Percentiles rank a stretch among this genome's conserved stretches.
Evolutionary conservation across 2,888 invertebrate species (phyloP).

Genomic region (Hermaeophaga mercurialis): DNA sequence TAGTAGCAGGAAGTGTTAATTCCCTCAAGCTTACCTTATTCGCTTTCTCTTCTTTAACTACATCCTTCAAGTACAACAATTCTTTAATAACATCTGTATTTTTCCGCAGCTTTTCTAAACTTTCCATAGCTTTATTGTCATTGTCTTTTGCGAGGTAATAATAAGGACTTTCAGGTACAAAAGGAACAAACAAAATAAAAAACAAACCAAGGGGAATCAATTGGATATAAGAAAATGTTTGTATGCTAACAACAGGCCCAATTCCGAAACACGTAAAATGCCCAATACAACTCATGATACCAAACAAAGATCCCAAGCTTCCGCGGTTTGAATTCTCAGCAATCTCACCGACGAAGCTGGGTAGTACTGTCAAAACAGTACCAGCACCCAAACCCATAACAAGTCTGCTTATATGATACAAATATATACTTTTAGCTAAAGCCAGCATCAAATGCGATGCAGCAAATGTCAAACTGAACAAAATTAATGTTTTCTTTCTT

Average conservation of each 20-base stretch:
- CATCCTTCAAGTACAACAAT: slow-evolving; percentile 7
- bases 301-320: slow-evolving; percentile 70
- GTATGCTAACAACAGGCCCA: slow-evolving; percentile 61
- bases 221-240: slow-evolving; percentile 16
- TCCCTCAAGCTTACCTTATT: slow-evolving; percentile 14
- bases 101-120: slow-evolving; percentile 2
- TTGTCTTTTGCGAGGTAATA: slow-evolving; percentile 54
- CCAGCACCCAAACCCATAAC: slow-evolving; percentile 69
- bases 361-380: slow-evolving; percentile 71
- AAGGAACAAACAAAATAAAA: slow-evolving; percentile 18
- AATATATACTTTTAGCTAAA: slow-evolving; percentile 9
- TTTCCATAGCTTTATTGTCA: slow-evolving; percentile 60
- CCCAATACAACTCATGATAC: slow-evolving; percentile 70
- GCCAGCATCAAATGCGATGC: slow-evolving; percentile 2
- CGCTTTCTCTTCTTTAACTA: neutral
- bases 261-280: slow-evolving; percentile 69
- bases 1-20: slow-evolving; percentile 19
- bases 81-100: slow-evolving; percentile 2
- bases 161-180: slow-evolving; percentile 37
- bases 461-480: slow-evolving; percentile 67
- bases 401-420: slow-evolving; percentile 61
- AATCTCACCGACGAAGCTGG: slow-evolving; percentile 86
- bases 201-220: slow-evolving; percentile 26
- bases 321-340: slow-evolving; percentile 79
- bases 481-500: slow-evolving; percentile 65